A percentile compares a stretch with the other conserved stretches of the same genome.
Evolutionary conservation across 2,113 vertebrate species (phyloP).

Genomic region (Podilymbus podiceps): DNA sequence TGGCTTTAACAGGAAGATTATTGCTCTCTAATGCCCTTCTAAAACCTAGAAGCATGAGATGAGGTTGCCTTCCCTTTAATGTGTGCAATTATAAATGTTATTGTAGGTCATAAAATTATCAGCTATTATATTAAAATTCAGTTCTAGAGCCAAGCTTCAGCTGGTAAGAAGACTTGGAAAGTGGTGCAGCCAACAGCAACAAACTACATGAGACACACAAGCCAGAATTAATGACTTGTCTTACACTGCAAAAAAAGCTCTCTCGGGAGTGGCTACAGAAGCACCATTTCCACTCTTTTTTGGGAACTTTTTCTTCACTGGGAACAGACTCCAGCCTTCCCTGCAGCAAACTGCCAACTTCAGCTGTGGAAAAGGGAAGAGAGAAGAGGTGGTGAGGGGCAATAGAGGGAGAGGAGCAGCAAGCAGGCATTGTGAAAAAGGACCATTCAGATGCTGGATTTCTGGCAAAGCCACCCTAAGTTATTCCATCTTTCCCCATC

Average conservation of each 20-base stretch:
- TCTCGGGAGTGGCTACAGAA: background rate
- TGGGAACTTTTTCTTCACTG: background rate
- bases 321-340: background rate
- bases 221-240: background rate
- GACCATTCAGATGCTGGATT: background rate
- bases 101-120: background rate
- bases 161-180: background rate
- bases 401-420: background rate
- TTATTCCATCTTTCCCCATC: background rate
- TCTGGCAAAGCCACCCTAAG: background rate
- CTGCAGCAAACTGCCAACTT: background rate
- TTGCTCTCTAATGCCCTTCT: background rate
- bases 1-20: background rate
- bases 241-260: background rate
- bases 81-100: background rate
- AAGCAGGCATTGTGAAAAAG: background rate
- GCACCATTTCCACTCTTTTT: background rate
- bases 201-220: background rate
- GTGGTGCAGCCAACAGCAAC: fast-evolving
- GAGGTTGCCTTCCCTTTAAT: background rate
- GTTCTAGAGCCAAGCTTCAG: background rate
- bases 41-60: background rate
- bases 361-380: background rate
- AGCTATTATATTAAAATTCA: background rate
- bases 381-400: too few relatives aligned